Conservation (phyloP, 2,888 invertebrate species). For the Criorhina ranunculi region DNA sequence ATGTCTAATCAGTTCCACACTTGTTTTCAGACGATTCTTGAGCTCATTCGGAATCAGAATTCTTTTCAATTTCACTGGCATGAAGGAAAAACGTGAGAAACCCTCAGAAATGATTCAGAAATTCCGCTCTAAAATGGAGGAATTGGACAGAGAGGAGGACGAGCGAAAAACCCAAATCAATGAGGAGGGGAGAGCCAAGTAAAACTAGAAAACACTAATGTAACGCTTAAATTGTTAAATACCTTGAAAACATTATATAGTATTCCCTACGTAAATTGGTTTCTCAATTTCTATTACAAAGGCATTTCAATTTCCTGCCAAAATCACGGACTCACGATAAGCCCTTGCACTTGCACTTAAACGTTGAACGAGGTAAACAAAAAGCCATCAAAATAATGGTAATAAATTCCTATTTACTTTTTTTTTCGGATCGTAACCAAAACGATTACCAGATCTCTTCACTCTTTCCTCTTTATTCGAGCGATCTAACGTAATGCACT, state of each 20-base stretch:
- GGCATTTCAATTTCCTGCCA: not conserved
- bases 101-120: conserved; percentile 87
- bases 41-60: conserved; percentile 92
- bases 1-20: not conserved
- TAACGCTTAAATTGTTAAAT: no score
- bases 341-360: conserved; percentile 32
- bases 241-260: no score
- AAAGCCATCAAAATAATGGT: conserved; percentile 25
- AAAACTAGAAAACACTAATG: no score
- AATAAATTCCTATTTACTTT: conserved; percentile 41
- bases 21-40: conserved; percentile 93
- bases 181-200: conserved; percentile 48
- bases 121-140: conserved; percentile 82
- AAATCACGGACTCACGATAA: conserved; percentile 6
- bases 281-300: not conserved
- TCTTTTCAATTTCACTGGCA: conserved; percentile 91
- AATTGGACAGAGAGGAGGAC: conserved; percentile 80
- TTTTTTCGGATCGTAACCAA: conserved; percentile 43
- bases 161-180: conserved; percentile 77
- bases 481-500: conserved; percentile 49
- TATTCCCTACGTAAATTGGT: not conserved
- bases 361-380: not conserved
- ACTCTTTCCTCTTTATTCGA: conserved; percentile 37
- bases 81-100: conserved; percentile 93
- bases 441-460: conserved; percentile 43